Conservation (phyloP, 2,888 invertebrate species). For the Cryptops parisi region DNA sequence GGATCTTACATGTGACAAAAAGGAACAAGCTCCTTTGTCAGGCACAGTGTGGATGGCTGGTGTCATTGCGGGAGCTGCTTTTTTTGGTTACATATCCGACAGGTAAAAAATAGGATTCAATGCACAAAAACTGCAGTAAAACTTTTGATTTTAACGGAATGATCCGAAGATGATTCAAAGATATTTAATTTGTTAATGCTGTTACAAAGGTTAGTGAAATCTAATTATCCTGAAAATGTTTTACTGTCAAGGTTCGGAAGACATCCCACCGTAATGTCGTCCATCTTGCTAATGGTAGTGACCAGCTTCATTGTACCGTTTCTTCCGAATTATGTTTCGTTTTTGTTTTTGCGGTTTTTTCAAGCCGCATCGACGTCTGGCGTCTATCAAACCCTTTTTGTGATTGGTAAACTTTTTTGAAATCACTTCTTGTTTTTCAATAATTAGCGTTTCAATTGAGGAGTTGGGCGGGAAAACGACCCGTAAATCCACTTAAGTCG, state of each 20-base stretch:
- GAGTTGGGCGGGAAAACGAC: too few relatives aligned
- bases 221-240: too few relatives aligned
- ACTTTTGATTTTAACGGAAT: too few relatives aligned
- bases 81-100: slow-evolving; percentile 46
- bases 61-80: slow-evolving; percentile 43
- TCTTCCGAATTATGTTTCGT: slow-evolving; percentile 39
- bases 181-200: neutral
- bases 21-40: slow-evolving; percentile 45
- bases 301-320: slow-evolving; percentile 42
- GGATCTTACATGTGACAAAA: slow-evolving; percentile 44
- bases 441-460: too few relatives aligned
- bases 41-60: slow-evolving; percentile 48
- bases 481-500: too few relatives aligned
- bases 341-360: slow-evolving; percentile 39
- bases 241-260: slow-evolving; percentile 40
- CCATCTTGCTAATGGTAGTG: slow-evolving; percentile 42
- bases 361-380: slow-evolving; percentile 39
- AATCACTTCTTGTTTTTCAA: too few relatives aligned
- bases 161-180: too few relatives aligned
- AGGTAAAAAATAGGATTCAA: too few relatives aligned
- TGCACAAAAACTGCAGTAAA: too few relatives aligned
- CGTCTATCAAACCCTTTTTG: slow-evolving; percentile 16
- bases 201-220: neutral
- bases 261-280: slow-evolving; percentile 42
- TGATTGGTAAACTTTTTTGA: slow-evolving; percentile 35